Conservation (phyloP, 2,113 vertebrate genomes). For the Pteropus alecto region DNA sequence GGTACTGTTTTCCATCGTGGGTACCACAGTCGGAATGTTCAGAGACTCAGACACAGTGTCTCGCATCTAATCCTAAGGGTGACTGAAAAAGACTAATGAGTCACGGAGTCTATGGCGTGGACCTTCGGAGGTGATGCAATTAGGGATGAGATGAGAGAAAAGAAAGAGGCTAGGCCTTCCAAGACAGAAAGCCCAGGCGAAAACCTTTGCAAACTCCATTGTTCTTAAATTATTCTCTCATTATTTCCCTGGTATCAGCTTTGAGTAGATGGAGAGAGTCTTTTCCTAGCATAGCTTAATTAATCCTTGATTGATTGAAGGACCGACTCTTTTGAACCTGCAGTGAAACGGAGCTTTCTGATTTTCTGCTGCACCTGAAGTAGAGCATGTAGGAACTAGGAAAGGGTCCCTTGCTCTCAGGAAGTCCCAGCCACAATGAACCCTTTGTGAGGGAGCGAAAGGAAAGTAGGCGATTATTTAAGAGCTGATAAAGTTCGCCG, state of each 20-base stretch:
- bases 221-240: slow-evolving; percentile 17
- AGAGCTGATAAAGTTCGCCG: neutral
- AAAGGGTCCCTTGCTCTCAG: slow-evolving; percentile 40
- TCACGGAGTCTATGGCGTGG: neutral
- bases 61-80: neutral
- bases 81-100: neutral
- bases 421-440: slow-evolving; percentile 44
- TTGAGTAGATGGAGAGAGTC: neutral
- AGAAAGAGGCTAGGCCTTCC: neutral
- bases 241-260: slow-evolving; percentile 27
- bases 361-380: slow-evolving; percentile 65
- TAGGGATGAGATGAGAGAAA: neutral
- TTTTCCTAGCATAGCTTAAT: slow-evolving; percentile 56
- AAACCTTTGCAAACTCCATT: neutral
- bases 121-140: neutral
- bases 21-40: neutral
- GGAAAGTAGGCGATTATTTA: slow-evolving; percentile 26
- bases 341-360: slow-evolving; percentile 60
- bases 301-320: slow-evolving; percentile 72
- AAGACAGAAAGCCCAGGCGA: neutral
- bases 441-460: slow-evolving; percentile 47
- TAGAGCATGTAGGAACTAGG: slow-evolving; percentile 53
- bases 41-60: neutral
- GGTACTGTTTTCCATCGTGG: neutral
- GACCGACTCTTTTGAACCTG: slow-evolving; percentile 60